Base-by-base conservation (phyloP, 2,888 invertebrate genomes). In the Plebejus anna region DNA sequence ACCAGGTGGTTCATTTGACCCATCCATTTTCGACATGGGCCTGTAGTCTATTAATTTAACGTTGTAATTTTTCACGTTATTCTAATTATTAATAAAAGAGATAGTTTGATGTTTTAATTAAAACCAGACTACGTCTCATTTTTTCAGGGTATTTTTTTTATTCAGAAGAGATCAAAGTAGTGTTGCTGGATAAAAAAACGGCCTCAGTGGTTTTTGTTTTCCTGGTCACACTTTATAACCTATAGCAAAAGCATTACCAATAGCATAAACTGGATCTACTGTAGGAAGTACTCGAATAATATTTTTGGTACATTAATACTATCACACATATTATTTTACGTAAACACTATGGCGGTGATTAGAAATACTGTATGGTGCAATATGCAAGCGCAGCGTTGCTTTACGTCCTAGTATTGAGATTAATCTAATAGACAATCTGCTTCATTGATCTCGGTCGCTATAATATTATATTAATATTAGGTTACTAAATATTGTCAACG, bases 241-340 rank as follows among this genome's bases (percentile, higher is more conserved):
- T 16, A 32, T 66, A 66, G 32, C 32, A 66, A 66, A 66, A 66
- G 66, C 66, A 36, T 66, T 36, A 66, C 66, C 66, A 66, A 66
- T 36, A 66, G 61, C 28, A 66, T 66, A 71, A 71, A 71, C 71
- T 71, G 71, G 71, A 71, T 66, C 28, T 70, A 36, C n/a, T 71
- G 22, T 42, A 71, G 71, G 42, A 71, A 42, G 71, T 71, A 42
- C 71, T 42, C 42, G n/a, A 71, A 22, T 42, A n/a, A 42, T 1
- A 42, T 42, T 71, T 71, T 71, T 71, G 71, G 71, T 71, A 71
- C n/a, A 71, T 71, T 42, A 71, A 71, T 71, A 71, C 71, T 71
- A 71, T 71, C 42, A 71, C 38, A 71, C 42, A 42, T 32, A 66
- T 66, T 28, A 66, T 28, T 4, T 66, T 66, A 66, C 61, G 9